Percentiles rank a stretch among this genome's conserved stretches.
phyloP scores from a whole-genome alignment of 2,113 vertebrate species.

The Xenopus borealis region DNA sequence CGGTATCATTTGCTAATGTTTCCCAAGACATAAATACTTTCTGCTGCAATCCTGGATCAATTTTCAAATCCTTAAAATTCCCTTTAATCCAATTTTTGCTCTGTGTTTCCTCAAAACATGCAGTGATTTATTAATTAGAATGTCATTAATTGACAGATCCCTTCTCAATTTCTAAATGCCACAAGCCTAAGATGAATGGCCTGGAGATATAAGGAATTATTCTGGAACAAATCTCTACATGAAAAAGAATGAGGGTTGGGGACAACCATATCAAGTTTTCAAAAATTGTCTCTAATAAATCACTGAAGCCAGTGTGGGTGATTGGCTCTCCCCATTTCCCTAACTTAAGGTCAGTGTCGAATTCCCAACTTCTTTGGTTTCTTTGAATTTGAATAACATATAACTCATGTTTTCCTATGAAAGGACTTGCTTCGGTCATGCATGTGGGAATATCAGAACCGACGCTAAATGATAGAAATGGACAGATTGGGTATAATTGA shows the following conservation, averaged over 20 bases:
- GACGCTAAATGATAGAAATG: no score
- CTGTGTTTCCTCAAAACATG: background rate
- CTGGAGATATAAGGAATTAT: background rate
- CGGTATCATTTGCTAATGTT: background rate
- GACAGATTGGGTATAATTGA: no score
- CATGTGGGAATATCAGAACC: slow-evolving; percentile 34
- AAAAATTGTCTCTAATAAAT: background rate
- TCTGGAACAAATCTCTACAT: background rate
- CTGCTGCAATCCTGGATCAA: background rate
- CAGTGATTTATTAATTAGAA: background rate
- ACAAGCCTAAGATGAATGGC: background rate
- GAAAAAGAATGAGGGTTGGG: background rate
- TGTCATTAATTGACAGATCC: background rate
- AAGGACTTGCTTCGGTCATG: slow-evolving; percentile 45
- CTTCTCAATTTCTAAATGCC: background rate
- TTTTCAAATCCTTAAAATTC: slow-evolving; percentile 6
- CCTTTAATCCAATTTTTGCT: slow-evolving; percentile 10
- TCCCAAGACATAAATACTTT: background rate
- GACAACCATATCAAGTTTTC: slow-evolving; percentile 10
- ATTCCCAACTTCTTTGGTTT: background rate
- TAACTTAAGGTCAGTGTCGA: background rate
- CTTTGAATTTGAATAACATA: background rate
- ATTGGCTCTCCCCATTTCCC: background rate
- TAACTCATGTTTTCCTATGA: background rate
- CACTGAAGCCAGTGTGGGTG: background rate